Percentiles rank a stretch among this genome's conserved stretches.
Evolutionary conservation across 2,888 invertebrate genomes (phyloP).

Genomic region (Agonopterix arenella): DNA sequence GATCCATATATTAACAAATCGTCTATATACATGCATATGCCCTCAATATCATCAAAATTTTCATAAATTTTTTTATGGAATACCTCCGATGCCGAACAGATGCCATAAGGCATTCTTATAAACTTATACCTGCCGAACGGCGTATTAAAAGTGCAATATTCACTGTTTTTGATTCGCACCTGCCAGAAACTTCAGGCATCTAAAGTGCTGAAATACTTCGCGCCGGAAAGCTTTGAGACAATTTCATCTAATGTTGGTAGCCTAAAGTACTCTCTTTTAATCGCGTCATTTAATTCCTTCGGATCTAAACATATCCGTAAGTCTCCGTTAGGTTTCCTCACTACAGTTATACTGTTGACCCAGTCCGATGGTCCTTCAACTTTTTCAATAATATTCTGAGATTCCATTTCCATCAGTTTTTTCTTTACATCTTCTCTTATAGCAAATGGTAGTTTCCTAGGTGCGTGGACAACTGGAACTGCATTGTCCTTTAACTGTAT

Average conservation of each 20-base stretch:
- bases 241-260: conserved; percentile 12
- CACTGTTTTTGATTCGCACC: neutral
- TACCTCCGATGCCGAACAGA: neutral
- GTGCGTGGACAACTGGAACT: conserved; percentile 6
- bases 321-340: neutral
- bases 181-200: conserved; percentile 4
- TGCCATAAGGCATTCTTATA: neutral
- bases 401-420: too few species aligned
- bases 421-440: too few species aligned
- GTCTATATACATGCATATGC: conserved; percentile 6
- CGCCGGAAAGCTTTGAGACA: conserved; percentile 8
- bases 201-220: conserved; percentile 4
- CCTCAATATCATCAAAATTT: conserved; percentile 7
- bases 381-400: too few species aligned
- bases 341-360: too few species aligned
- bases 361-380: too few species aligned
- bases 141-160: conserved; percentile 3
- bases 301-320: conserved; percentile 12
- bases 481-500: conserved; percentile 4
- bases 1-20: conserved; percentile 5
- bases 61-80: conserved; percentile 1
- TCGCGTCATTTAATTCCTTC: conserved; percentile 10
- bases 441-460: conserved; percentile 1
- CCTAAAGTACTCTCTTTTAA: conserved; percentile 11
- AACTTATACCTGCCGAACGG: too few species aligned